Base-by-base conservation (phyloP, 2,888 invertebrate genomes). In the Resseliella maxima region DNA sequence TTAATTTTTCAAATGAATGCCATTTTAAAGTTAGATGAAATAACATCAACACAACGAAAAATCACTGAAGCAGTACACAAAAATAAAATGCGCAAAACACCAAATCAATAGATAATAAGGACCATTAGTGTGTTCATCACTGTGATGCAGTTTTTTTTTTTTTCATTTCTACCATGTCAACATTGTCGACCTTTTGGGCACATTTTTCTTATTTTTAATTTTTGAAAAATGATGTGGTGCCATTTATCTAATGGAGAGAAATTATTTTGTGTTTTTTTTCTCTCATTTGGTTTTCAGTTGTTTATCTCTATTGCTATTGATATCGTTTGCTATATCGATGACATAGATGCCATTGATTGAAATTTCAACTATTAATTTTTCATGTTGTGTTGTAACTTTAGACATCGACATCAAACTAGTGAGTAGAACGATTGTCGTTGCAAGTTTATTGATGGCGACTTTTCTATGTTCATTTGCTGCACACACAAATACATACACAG, bases 221-320 rank as follows among this genome's bases (percentile, higher is more conserved):
- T 83, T 83, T 83, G 83, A 83, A 83, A 83, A 83, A 83, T 83
- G 83, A 83, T 83, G 83, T 83, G 83, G 83, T 83, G 38, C 83
- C 83, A 83, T 83, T 83, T 83, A 38, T n/a, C n/a, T 83, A 83
- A 83, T 83, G 83, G 38, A 83, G 38, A 83, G 83, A 83, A 83
- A 83, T 83, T 36, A 83, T 83, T 83, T 41, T 41, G 6, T 41
- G 10, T 50, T 18, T 21, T 50, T 18, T 50, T 3, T 50, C 21
- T 50, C 21, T 59, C 10, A 24, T 59, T 83, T 83, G 83, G 83
- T 0, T 38, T 83, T 83, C 83, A 72, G 83, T 83, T 36, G 83
- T 83, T 83, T 36, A 83, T 38, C 83, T n/a, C n/a, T n/a, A n/a
- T n/a, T 36, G 10, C 24, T 83, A 24, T 10, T 72, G 36, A n/a